A percentile compares a stretch with the other conserved stretches of the same genome.
Conservation (phyloP, 2,888 invertebrate species). For the Proisotoma minuta region DNA sequence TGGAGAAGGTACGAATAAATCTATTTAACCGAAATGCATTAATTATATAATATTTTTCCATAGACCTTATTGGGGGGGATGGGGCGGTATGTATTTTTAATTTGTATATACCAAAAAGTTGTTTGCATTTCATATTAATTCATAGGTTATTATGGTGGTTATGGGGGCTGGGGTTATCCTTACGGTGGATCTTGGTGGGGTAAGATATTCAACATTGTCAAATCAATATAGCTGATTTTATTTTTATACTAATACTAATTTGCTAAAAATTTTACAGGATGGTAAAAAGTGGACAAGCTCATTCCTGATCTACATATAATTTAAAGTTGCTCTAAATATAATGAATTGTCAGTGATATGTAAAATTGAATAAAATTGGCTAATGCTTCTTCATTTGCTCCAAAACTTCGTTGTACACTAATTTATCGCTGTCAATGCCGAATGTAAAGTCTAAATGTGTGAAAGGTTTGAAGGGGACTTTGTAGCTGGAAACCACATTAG, state of each 20-base stretch:
- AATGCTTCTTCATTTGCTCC: constrained; percentile 9
- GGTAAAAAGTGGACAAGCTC: too few relatives aligned
- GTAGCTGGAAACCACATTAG: constrained; percentile 13
- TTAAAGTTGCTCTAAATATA: neutral
- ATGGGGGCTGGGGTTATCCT: neutral
- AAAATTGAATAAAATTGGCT: neutral
- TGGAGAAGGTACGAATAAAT: neutral
- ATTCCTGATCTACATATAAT: neutral
- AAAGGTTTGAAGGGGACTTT: constrained; percentile 27
- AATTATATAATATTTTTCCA: too few relatives aligned
- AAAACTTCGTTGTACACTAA: constrained; percentile 34
- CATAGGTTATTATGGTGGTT: too few relatives aligned
- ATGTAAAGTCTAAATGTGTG: constrained; percentile 47
- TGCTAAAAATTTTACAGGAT: too few relatives aligned
- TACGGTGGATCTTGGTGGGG: neutral
- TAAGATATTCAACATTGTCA: neutral
- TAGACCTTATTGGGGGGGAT: neutral
- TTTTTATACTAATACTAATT: too few relatives aligned
- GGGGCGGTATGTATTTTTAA: too few relatives aligned
- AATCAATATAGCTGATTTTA: neutral
- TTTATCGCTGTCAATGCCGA: constrained; percentile 33
- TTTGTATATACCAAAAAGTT: too few relatives aligned
- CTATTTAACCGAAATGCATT: too few relatives aligned
- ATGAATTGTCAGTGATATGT: neutral
- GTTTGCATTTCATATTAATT: too few relatives aligned